phyloP scores from a whole-genome alignment of 2,797 vertebrate species.

The Cheirogaleus major region DNA sequence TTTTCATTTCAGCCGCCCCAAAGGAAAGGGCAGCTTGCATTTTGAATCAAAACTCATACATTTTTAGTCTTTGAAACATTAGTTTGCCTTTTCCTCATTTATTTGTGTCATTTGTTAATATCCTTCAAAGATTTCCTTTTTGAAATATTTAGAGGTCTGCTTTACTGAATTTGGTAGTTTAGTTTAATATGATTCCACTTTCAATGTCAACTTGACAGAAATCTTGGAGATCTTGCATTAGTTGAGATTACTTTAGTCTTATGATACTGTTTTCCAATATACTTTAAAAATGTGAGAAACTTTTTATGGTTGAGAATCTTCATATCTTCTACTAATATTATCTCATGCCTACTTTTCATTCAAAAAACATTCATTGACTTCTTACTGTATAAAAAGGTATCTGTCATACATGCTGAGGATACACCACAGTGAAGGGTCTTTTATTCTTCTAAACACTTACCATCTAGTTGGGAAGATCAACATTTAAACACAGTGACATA shows the following conservation, averaged over 20 bases:
- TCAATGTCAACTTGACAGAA: neutral
- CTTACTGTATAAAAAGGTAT: neutral
- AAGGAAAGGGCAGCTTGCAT: neutral
- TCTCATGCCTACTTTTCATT: neutral
- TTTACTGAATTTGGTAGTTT: conserved; percentile 12
- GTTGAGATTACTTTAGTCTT: conserved; percentile 46
- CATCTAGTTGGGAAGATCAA: neutral
- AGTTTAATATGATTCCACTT: conserved; percentile 30
- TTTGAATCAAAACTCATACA: neutral
- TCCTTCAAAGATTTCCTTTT: conserved; percentile 27
- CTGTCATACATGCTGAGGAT: neutral
- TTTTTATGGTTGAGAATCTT: neutral
- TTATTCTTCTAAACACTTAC: neutral
- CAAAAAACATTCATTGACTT: neutral
- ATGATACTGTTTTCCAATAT: neutral
- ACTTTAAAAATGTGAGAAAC: neutral
- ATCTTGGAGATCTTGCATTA: conserved; percentile 7
- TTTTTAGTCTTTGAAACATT: conserved; percentile 42
- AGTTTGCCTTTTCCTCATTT: conserved; percentile 47
- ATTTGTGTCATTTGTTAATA: neutral
- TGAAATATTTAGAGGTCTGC: neutral
- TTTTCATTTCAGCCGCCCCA: neutral
- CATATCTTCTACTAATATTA: conserved; percentile 4
- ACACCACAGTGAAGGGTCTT: neutral
- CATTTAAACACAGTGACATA: neutral